Evolutionary conservation across 2,797 vertebrate species (phyloP).

Genomic region (Sphaeramia orbicularis): DNA sequence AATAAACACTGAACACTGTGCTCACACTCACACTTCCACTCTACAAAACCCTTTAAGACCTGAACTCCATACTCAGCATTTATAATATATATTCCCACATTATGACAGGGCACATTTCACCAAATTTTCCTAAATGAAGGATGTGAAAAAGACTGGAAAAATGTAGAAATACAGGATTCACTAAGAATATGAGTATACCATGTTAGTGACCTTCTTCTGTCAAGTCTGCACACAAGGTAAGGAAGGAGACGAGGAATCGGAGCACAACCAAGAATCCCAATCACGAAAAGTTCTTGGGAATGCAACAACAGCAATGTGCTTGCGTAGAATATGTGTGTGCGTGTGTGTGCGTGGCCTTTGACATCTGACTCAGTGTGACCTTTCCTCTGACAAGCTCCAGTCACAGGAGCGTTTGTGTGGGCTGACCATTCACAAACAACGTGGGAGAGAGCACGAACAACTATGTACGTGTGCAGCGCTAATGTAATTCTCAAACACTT

Average conservation of each 20-base stretch:
- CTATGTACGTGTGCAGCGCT: constrained; percentile 28
- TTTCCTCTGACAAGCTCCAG: constrained; percentile 51
- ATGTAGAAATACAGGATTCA: constrained; percentile 31
- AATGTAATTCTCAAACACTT: constrained; percentile 36
- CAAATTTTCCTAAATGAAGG: constrained; percentile 27
- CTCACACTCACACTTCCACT: neutral
- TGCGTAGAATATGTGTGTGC: constrained; percentile 31
- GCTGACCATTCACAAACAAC: constrained; percentile 65
- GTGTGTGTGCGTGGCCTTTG: constrained; percentile 55
- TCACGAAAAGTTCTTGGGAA: constrained; percentile 48
- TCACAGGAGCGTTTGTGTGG: constrained; percentile 61
- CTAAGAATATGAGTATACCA: constrained; percentile 16
- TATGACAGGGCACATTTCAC: constrained; percentile 32
- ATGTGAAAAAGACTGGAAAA: constrained; percentile 33
- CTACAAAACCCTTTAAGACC: constrained; percentile 1
- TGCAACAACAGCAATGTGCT: constrained; percentile 41
- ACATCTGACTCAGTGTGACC: constrained; percentile 62
- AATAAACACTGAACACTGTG: constrained; percentile 5
- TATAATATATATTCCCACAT: neutral
- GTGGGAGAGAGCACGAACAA: constrained; percentile 36
- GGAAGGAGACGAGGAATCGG: constrained; percentile 16
- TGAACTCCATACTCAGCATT: constrained; percentile 23
- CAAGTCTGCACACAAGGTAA: neutral
- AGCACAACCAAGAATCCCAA: constrained; percentile 22
- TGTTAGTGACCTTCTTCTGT: constrained; percentile 34